Conservation (phyloP, 2,113 vertebrate species). For the Rhea pennata region DNA sequence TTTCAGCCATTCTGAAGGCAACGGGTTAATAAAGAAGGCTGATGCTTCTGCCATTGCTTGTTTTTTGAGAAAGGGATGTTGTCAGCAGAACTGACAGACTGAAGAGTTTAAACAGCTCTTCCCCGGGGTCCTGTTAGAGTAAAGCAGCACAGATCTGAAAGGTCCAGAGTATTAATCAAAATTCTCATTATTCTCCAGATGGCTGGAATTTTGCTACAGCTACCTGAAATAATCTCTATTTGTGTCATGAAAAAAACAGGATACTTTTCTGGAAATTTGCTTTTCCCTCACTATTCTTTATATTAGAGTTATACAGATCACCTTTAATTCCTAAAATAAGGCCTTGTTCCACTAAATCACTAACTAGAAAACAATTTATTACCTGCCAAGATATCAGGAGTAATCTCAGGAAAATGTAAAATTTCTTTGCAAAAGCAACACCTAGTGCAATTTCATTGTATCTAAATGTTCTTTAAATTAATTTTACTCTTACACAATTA, state of each 20-base stretch:
- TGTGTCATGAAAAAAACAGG: background rate
- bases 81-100: background rate
- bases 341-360: background rate
- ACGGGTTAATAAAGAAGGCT: background rate
- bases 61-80: background rate
- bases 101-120: background rate
- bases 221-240: background rate
- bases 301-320: background rate
- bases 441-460: background rate
- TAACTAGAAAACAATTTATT: background rate
- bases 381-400: background rate
- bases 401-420: background rate
- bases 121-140: background rate
- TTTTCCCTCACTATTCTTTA: background rate
- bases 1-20: background rate
- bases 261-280: background rate
- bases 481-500: background rate
- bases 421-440: background rate
- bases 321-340: background rate
- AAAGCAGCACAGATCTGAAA: background rate
- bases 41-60: rapidly evolving
- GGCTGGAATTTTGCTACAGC: background rate
- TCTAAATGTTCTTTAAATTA: background rate
- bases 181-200: background rate
- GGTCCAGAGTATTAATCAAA: background rate